These are phyloP conservation scores for Alcis repandata DNA, from an alignment of 2,888 invertebrate genomes.

Conservation along the genomic window DNA sequence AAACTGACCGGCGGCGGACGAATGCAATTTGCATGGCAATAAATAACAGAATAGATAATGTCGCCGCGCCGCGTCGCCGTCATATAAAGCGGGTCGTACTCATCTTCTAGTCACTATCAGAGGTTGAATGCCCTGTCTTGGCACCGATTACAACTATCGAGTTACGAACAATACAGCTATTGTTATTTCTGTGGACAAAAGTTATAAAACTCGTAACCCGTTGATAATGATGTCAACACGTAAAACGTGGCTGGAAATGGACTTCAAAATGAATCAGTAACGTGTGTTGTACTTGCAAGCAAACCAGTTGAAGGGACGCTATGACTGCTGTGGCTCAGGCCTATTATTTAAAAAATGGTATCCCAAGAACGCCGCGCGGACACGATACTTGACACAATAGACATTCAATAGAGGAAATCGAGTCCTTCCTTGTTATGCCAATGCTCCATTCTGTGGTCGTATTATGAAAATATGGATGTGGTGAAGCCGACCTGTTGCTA, in stretches of 20 bases:
- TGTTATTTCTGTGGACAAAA: conserved; percentile 33
- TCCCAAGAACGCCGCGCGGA: conserved; percentile 47
- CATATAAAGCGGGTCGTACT: conserved; percentile 55
- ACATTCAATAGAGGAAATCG: conserved; percentile 51
- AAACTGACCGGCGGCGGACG: conserved; percentile 57
- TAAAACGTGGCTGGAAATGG: conserved; percentile 4
- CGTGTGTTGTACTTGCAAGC: neutral
- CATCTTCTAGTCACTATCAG: conserved; percentile 71
- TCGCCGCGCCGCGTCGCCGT: conserved; percentile 64
- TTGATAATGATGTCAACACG: conserved; percentile 28
- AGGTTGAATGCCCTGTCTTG: conserved; percentile 81
- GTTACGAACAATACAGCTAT: conserved; percentile 42
- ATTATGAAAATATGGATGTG: conserved; percentile 77
- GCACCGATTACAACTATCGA: conserved; percentile 64
- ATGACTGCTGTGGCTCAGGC: conserved; percentile 14
- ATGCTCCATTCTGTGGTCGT: conserved; percentile 62
- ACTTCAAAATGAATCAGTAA: neutral
- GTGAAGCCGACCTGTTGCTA: conserved; percentile 49
- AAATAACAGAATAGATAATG: conserved; percentile 76
- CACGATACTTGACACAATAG: conserved; percentile 51
- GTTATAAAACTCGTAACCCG: conserved; percentile 31
- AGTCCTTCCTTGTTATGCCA: conserved; percentile 69
- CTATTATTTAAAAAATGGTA: conserved; percentile 25
- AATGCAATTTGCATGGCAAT: conserved; percentile 76
- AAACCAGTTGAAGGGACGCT: neutral